phyloP scores from a whole-genome alignment of 2,888 invertebrate genomes.

The Xestobium rufovillosum region DNA sequence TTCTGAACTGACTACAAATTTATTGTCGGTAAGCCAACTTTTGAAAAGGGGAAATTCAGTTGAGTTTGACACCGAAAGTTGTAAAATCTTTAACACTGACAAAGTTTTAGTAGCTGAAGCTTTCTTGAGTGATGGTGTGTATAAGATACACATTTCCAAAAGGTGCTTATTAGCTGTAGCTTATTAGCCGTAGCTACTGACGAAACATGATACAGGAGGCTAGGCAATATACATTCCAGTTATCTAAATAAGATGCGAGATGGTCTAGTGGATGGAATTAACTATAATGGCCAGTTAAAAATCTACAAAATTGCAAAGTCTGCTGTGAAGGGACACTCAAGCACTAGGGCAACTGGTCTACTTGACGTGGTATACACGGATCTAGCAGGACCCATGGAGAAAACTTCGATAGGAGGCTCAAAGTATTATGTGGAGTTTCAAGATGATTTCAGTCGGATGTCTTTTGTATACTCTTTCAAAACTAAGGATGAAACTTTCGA shows the following conservation, averaged over 20 bases:
- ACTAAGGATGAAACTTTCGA: no score
- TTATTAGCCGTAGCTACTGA: neutral
- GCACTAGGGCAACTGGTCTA: no score
- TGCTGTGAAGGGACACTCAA: no score
- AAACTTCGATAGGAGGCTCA: slow-evolving; percentile 14
- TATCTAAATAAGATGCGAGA: slow-evolving; percentile 2
- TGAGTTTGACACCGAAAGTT: no score
- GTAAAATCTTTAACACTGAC: neutral
- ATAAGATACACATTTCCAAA: no score
- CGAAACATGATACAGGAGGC: slow-evolving; percentile 2
- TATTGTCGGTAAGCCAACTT: no score
- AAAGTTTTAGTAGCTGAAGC: slow-evolving; percentile 2
- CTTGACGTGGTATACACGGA: slow-evolving; percentile 21
- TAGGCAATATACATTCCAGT: slow-evolving; percentile 1
- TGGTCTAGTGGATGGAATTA: slow-evolving; percentile 3
- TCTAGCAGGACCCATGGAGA: slow-evolving; percentile 24
- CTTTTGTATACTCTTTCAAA: slow-evolving; percentile 23
- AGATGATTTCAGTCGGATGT: slow-evolving; percentile 26
- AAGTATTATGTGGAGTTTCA: slow-evolving; percentile 26
- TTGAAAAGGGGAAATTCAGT: no score
- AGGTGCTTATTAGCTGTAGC: no score
- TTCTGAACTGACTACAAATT: no score
- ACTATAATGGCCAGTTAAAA: slow-evolving; percentile 1
- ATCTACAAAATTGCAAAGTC: slow-evolving; percentile 7
- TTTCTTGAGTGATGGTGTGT: slow-evolving; percentile 1